These are phyloP conservation scores for Chrysopa pallens DNA, from an alignment of 1,140 invertebrate genomes.

Conservation along the genomic window DNA sequence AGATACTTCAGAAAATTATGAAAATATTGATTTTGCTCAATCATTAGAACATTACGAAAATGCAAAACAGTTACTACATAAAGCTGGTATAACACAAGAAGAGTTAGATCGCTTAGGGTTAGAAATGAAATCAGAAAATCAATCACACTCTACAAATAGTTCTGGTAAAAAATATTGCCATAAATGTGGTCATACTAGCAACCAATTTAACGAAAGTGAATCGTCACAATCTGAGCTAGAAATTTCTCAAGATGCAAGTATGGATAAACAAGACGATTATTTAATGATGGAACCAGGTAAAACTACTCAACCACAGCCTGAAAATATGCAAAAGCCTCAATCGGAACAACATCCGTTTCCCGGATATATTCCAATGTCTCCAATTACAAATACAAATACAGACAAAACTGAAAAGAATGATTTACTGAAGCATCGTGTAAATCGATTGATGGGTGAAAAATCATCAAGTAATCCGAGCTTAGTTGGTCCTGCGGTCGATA, in stretches of 20 bases:
- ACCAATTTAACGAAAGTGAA: slow-evolving; percentile 16
- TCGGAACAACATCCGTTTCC: slow-evolving; percentile 18
- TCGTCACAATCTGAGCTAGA: slow-evolving; percentile 4
- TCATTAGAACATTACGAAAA: slow-evolving; percentile 62
- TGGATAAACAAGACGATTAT: slow-evolving; percentile 36
- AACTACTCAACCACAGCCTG: slow-evolving; percentile 4
- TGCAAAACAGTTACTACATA: slow-evolving; percentile 45
- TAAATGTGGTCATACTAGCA: slow-evolving; percentile 44
- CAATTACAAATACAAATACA: slow-evolving; percentile 24
- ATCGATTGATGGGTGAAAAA: slow-evolving; percentile 26
- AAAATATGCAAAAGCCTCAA: slow-evolving; percentile 7
- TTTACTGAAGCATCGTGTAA: slow-evolving; percentile 24
- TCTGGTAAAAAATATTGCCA: slow-evolving; percentile 28
- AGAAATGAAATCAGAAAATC: slow-evolving; percentile 22
- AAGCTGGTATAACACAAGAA: slow-evolving; percentile 33
- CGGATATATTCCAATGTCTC: slow-evolving; percentile 51
- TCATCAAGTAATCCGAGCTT: slow-evolving; percentile 49
- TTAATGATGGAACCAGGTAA: slow-evolving; percentile 46
- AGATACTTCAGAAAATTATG: slow-evolving; percentile 35
- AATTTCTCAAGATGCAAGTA: slow-evolving; percentile 9
- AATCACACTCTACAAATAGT: slow-evolving; percentile 11
- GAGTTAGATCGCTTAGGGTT: slow-evolving; percentile 32
- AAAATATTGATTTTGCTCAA: slow-evolving; percentile 58
- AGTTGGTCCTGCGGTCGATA: slow-evolving; percentile 22
- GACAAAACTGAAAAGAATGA: slow-evolving; percentile 12